These are phyloP conservation scores for Sogatella furcifera DNA, from an alignment of 1,140 invertebrate genomes.

Conservation along the genomic window DNA sequence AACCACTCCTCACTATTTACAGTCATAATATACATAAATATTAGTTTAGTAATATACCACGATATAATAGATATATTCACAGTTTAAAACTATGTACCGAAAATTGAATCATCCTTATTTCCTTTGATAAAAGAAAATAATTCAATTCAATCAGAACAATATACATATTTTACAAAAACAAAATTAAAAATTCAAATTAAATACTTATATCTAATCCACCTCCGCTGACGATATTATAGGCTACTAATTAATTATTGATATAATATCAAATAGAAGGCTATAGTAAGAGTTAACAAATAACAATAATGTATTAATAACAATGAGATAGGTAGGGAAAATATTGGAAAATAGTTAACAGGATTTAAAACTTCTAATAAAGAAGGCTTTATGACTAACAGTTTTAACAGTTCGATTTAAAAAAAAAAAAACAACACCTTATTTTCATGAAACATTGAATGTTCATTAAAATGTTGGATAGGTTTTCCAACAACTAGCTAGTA, in stretches of 20 bases:
- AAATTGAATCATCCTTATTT: conserved; percentile 11
- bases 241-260: conserved; percentile 1
- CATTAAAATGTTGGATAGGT: no score
- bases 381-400: neutral
- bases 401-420: no score
- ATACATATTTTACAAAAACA: conserved; percentile 12
- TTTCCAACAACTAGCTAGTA: no score
- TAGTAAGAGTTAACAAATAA: neutral
- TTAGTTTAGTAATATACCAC: no score
- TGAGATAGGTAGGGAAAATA: neutral
- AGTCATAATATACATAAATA: no score
- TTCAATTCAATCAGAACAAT: conserved; percentile 7
- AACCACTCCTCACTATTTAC: no score
- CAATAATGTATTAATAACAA: neutral
- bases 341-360: neutral
- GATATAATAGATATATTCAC: neutral
- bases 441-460: no score
- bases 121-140: conserved; percentile 13
- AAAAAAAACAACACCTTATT: no score
- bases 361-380: neutral
- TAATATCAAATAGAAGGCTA: neutral
- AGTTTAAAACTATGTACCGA: conserved; percentile 16
- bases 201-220: neutral
- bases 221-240: neutral
- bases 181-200: neutral